Base-by-base conservation (phyloP, 2,888 invertebrate genomes). In the Eulithis prunata region DNA sequence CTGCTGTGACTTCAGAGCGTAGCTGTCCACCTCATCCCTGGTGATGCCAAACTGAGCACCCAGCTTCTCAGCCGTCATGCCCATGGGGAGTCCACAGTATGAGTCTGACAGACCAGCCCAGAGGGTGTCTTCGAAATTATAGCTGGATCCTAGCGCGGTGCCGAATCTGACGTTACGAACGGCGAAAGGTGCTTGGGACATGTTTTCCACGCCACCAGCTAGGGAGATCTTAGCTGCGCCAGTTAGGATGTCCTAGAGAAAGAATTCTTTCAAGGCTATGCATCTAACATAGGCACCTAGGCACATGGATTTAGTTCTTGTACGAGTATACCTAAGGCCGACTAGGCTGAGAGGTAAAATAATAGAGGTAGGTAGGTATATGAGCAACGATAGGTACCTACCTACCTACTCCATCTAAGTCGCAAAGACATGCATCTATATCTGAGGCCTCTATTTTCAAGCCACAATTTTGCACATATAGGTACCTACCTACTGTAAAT, bases 191-290 rank as follows among this genome's bases (percentile, higher is more conserved):
- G 96, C 94, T 86, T 97, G 97, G 2, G 98, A 98, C 99, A 99
- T 99, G 87, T 97, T 99, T 82, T 99, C 99, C 3, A 96, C 95
- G 0, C 99, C 99, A 55, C 99, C 99, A 32, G 98, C 96, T 45
- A 99, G 86, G 0, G 97, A 97, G 64, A 99, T 95, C 77, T 97
- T 95, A 2, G 98, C 96, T 70, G 96, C 96, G 41, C 98, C 98
- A 10, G 96, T 92, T 60, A 96, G 77, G 73, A 99, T 99, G 82
- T 98, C 99, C 96, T 97, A 13, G n/a, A 46, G 8, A 13, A 41
- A 43, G 57, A 45, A 21, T 4, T 52, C 1, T n/a, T 5, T 56
- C 2, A 10, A 10, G 46, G 5, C 32, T 32, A 32, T 6, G 32
- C 2, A n/a, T n/a, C n/a, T n/a, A n/a, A n/a, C n/a, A 32, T 6